phyloP scores from a whole-genome alignment of 2,888 invertebrate species.

The Aphidius colemani region DNA sequence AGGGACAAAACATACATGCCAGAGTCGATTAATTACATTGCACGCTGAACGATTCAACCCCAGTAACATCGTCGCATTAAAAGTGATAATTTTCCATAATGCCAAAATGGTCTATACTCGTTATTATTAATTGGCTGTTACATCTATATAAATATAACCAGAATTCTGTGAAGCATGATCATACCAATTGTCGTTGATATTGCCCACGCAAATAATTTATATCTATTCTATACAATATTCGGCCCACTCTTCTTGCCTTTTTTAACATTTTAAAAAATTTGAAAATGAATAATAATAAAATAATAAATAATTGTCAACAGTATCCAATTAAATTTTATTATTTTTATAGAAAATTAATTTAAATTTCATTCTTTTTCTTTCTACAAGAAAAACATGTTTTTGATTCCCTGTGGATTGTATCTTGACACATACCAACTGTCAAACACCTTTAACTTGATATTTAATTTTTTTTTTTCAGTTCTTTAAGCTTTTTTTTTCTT shows the following conservation, averaged over 20 bases:
- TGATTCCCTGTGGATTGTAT: conserved; percentile 9
- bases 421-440: conserved; percentile 19
- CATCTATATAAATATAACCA: too few relatives aligned
- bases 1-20: conserved; percentile 17
- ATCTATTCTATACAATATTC: conserved; percentile 5
- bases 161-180: too few relatives aligned
- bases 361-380: background rate
- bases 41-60: conserved; percentile 11
- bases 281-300: background rate
- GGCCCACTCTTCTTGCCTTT: background rate
- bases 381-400: conserved; percentile 3
- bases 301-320: too few relatives aligned
- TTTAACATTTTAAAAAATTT: background rate
- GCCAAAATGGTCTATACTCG: conserved; percentile 46
- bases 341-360: background rate
- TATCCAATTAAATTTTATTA: background rate
- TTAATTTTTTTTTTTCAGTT: too few relatives aligned
- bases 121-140: conserved; percentile 52
- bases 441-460: conserved; percentile 18
- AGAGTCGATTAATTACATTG: conserved; percentile 39
- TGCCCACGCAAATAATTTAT: conserved; percentile 9
- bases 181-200: conserved; percentile 20
- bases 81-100: conserved; percentile 54
- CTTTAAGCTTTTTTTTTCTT: too few relatives aligned
- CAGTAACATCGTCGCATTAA: conserved; percentile 38